Conservation (phyloP, 1,140 invertebrate genomes). For the Harlomillsia oculata region DNA sequence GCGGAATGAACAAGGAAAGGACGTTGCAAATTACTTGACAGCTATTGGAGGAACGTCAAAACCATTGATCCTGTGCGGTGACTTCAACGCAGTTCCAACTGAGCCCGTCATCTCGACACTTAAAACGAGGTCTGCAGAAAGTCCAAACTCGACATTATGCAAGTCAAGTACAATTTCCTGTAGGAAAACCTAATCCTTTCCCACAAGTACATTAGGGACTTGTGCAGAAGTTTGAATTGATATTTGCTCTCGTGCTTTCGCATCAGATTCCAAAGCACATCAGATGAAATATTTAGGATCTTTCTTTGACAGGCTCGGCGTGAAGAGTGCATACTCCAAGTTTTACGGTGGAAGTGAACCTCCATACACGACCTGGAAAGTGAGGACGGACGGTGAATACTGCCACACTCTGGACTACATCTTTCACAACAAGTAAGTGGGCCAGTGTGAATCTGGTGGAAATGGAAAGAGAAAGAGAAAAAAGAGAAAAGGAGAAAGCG, state of each 20-base stretch:
- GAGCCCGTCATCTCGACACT: slow-evolving; percentile 61
- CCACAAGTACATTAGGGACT: no score
- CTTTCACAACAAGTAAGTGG: slow-evolving; percentile 51
- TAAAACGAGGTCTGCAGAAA: slow-evolving; percentile 39
- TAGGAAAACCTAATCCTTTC: no score
- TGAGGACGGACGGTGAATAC: slow-evolving; percentile 58
- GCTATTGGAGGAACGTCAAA: slow-evolving; percentile 38
- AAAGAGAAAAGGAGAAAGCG: not conserved
- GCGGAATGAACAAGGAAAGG: slow-evolving; percentile 64
- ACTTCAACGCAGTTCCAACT: slow-evolving; percentile 67
- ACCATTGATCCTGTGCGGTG: slow-evolving; percentile 60
- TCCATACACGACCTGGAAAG: slow-evolving; percentile 67
- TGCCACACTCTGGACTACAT: slow-evolving; percentile 72
- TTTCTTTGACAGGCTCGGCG: slow-evolving; percentile 24
- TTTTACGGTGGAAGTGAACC: slow-evolving; percentile 46
- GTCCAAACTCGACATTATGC: no score
- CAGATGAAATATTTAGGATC: no score
- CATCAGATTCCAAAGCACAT: slow-evolving; percentile 8
- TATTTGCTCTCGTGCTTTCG: no score
- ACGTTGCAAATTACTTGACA: slow-evolving; percentile 47
- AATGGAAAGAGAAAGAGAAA: no score
- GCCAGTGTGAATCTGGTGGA: no score
- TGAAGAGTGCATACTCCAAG: slow-evolving; percentile 41
- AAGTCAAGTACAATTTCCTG: no score
- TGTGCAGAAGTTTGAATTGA: no score